Base-by-base conservation (phyloP, 2,888 invertebrate genomes). In the Thereva nobilitata region DNA sequence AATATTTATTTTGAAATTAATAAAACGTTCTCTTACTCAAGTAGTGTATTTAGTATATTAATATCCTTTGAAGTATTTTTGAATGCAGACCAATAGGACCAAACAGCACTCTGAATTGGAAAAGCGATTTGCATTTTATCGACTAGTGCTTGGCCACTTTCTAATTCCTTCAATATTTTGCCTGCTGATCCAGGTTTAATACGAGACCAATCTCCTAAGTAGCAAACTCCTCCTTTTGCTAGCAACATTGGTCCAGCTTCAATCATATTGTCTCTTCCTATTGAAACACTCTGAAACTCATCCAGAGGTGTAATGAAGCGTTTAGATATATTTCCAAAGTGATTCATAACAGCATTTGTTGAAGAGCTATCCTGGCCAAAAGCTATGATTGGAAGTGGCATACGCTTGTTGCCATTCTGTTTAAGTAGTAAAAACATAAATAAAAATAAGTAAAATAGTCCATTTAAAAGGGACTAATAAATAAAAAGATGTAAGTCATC, bases 211-310 rank as follows among this genome's bases (percentile, higher is more conserved):
- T 82, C 80, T 1, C 82, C 82, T 0, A 76, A 74, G 68, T 76
- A 79, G 66, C 77, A 80, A 2, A 82, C 77, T 0, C 82, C 82
- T 47, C 77, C 76, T 47, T 74, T 74, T 2, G 81, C 80, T 70
- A 82, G 59, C 5, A 79, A 52, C 37, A 81, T 68, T 0, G 81
- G 76, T 42, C 77, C 78, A 4, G 80, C 81, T 71, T 78, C 77
- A 10, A 77, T 68, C 77, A 79, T 78, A 34, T 70, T 74, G 53
- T 72, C 70, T 10, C 70, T 70, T 4, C 57, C 57, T 12, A 68
- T 49, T 2, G 38, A 63, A 1, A 68, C 70, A 1, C 73, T 72
- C 4, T 74, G 74, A 0, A 75, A 74, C 12, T 78, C 75, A 41
- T 76, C 71, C 4, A 71, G 69, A 0, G 80, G 75, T 0, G 76